Percentiles rank a stretch among this genome's conserved stretches.
Conservation (phyloP, 2,888 invertebrate species). For the Sabatieria punctata region DNA sequence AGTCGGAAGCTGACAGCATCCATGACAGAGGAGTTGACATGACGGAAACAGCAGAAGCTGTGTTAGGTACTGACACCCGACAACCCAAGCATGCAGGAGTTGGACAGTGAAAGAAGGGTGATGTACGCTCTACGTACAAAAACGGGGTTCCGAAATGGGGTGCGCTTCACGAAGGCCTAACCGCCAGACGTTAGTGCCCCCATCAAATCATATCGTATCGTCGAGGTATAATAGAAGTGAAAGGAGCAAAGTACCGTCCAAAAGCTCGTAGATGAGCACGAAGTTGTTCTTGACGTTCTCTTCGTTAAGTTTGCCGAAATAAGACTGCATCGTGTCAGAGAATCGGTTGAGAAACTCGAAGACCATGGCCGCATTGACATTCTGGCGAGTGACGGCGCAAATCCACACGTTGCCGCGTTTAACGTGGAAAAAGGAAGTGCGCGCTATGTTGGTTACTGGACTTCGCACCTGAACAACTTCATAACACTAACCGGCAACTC, state of each 20-base stretch:
- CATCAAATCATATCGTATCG: too few species aligned
- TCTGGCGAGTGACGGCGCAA: slow-evolving; percentile 98
- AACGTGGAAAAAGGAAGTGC: slow-evolving; percentile 98
- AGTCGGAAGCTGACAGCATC: too few species aligned
- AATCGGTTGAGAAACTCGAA: slow-evolving; percentile 85
- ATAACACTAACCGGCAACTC: not conserved
- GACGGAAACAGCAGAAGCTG: too few species aligned
- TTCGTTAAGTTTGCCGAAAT: slow-evolving; percentile 97
- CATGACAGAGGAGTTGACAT: too few species aligned
- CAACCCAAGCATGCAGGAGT: too few species aligned
- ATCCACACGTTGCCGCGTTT: slow-evolving; percentile 98
- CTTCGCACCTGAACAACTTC: slow-evolving; percentile 53
- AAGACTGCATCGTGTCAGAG: slow-evolving; percentile 82
- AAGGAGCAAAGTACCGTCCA: slow-evolving; percentile 60
- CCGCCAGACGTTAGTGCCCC: too few species aligned
- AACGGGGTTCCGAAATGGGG: too few species aligned
- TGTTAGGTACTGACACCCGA: too few species aligned
- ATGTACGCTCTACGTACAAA: too few species aligned
- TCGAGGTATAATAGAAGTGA: too few species aligned
- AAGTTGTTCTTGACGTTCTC: slow-evolving; percentile 99
- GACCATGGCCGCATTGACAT: slow-evolving; percentile 98
- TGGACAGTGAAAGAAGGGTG: too few species aligned
- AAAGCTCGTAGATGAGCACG: slow-evolving; percentile 91
- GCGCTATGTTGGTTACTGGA: slow-evolving; percentile 94
- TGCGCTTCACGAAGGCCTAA: too few species aligned